Evolutionary conservation across 2,888 invertebrate species (phyloP).

Genomic region (Aspidiotus rigidus): DNA sequence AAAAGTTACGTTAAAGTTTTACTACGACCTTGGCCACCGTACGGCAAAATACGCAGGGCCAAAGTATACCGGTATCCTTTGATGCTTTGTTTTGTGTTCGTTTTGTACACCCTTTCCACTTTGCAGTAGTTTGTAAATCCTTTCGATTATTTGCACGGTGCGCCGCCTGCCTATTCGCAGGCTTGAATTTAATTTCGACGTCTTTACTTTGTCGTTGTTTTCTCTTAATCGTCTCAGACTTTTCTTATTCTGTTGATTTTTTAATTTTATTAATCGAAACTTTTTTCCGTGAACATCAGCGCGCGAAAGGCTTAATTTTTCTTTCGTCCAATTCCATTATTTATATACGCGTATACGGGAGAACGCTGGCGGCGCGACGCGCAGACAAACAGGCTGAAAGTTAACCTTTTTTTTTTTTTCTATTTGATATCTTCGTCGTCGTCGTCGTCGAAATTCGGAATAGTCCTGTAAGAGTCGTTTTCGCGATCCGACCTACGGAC

Average conservation of each 20-base stretch:
- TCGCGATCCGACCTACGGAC: background rate
- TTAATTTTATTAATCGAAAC: too few species aligned
- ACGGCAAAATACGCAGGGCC: constrained; percentile 27
- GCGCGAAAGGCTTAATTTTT: too few species aligned
- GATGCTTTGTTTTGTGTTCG: constrained; percentile 10
- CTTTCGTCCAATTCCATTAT: too few species aligned
- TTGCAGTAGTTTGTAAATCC: constrained; percentile 1
- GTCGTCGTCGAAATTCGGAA: too few species aligned
- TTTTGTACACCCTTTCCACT: constrained; percentile 3
- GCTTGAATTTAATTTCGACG: background rate
- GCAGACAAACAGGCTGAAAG: constrained; percentile 4
- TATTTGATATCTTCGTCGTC: background rate
- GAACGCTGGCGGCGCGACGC: background rate
- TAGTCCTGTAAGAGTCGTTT: background rate
- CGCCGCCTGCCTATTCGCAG: background rate
- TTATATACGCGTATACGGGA: too few species aligned
- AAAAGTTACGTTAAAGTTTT: constrained; percentile 33
- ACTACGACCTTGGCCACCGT: constrained; percentile 31
- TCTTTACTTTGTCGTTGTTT: background rate
- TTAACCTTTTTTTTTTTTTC: background rate
- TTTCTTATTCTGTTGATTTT: background rate
- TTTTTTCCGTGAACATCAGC: too few species aligned
- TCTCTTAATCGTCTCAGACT: background rate
- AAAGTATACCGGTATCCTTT: constrained; percentile 19
- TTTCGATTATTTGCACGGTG: background rate